These are phyloP conservation scores for Netelia melanura DNA, from an alignment of 2,888 invertebrate species.

Conservation along the genomic window DNA sequence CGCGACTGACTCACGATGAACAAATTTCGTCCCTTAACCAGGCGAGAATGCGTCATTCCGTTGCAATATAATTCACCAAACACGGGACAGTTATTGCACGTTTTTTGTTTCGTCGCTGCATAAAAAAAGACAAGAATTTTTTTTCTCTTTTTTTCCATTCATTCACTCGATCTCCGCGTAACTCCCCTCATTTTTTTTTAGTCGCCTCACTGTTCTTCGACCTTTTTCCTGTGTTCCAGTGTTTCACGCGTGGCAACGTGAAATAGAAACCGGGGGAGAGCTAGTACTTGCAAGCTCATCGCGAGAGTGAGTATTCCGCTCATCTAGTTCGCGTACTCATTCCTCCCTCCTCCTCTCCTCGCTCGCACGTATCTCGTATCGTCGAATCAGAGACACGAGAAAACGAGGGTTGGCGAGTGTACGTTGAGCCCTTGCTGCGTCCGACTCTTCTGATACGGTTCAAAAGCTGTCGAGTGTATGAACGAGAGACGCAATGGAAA, in stretches of 20 bases:
- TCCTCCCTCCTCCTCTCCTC: background rate
- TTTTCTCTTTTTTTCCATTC: conserved; percentile 4
- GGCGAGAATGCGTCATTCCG: conserved; percentile 22
- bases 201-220: background rate
- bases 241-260: conserved; percentile 34
- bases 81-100: conserved; percentile 52
- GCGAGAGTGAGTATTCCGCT: conserved; percentile 45
- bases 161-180: conserved; percentile 45
- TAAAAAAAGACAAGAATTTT: conserved; percentile 9
- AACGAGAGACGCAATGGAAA: background rate
- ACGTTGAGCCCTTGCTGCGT: conserved; percentile 19
- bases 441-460: conserved; percentile 52
- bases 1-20: conserved; percentile 11
- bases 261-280: conserved; percentile 36
- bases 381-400: background rate
- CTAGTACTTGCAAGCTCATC: conserved; percentile 57
- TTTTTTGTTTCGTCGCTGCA: conserved; percentile 24
- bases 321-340: conserved; percentile 9
- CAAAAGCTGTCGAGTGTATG: conserved; percentile 44
- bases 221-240: conserved; percentile 8
- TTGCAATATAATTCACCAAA: conserved; percentile 49
- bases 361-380: background rate
- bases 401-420: background rate
- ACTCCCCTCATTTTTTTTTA: background rate
- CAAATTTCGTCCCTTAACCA: background rate